Evolutionary conservation across 2,888 invertebrate species (phyloP), one percentile per base, ranked within the genome.

Genomic region (Junonia oenone): DNA sequence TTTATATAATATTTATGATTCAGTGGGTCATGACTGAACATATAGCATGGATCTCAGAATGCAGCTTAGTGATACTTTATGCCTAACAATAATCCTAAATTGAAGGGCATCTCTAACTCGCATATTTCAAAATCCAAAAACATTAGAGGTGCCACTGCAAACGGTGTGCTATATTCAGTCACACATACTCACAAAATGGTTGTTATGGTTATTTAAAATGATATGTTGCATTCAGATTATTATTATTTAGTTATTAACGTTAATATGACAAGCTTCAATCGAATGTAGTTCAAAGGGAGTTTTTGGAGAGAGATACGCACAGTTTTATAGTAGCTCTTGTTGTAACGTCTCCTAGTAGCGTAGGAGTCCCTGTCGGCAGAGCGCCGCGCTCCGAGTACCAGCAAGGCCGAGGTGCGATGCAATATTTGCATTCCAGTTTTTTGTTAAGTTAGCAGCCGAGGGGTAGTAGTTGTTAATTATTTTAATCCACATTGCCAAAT

Each of bases 381-480:
- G 55, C 63, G 65, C 62, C 61, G 63, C 48, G 51, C 37, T 63
- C 46, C 50, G 3, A 17, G 29, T 51, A 52, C 50, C 54, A 33
- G 26, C 45, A 45, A 77, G 82, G 82, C 82, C 81, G 72, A 83
- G 86, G 85, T 81, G 83, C 82, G 86, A 90, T 90, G 90, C 90
- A 90, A 87, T 89, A 87, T 78, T 83, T 89, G 91, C 91, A 91
- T 91, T 91, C 90, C 91, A 90, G 70, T 84, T 87, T 81, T 83
- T 76, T 13, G 37, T 83, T 88, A 85, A 83, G 85, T 84, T 81
- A 87, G 84, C 85, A 77, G 77, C 81, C 71, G 81, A 53, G 74
- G 73, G 77, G 75, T 84, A 85, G 81, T 83, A 81, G 78, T 84
- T 84, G 83, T 78, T 84, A 66, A 76, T 86, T 81, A 78, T 78